These are phyloP conservation scores for Tympanoctomys barrerae DNA, from an alignment of 2,797 vertebrate genomes.

Conservation along the genomic window DNA sequence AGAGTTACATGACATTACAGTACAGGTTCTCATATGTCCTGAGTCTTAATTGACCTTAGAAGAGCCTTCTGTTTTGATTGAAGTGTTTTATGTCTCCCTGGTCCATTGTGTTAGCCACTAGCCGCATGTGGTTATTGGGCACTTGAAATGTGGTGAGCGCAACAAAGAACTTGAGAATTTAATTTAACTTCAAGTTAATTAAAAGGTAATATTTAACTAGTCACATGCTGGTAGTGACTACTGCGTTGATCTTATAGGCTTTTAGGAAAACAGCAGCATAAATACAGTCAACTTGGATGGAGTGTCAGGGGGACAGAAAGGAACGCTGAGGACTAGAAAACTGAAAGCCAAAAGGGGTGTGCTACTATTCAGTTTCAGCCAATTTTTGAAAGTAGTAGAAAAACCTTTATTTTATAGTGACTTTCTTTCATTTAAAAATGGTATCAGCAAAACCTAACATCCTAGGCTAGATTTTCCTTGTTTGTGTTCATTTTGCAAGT, in stretches of 20 bases:
- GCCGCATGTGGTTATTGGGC: background rate
- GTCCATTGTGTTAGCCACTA: background rate
- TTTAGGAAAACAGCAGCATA: background rate
- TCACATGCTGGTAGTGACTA: background rate
- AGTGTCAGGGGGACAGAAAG: background rate
- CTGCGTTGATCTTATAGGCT: background rate
- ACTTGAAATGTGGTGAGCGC: background rate
- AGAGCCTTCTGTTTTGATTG: background rate
- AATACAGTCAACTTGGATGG: background rate
- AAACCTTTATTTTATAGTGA: constrained; percentile 31
- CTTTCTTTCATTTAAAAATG: constrained; percentile 28
- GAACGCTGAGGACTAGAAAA: constrained; percentile 18
- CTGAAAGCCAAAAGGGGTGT: background rate
- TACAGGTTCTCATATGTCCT: too few relatives aligned
- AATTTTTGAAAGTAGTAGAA: constrained; percentile 19
- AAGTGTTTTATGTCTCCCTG: background rate
- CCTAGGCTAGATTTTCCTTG: background rate
- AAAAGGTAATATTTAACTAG: background rate
- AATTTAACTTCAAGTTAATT: background rate
- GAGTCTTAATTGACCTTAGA: too few relatives aligned
- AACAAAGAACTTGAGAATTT: background rate
- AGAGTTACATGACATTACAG: too few relatives aligned
- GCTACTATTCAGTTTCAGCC: background rate
- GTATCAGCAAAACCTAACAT: background rate
- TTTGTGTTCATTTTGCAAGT: background rate